These are phyloP conservation scores for Atherinomorus stipes DNA, from an alignment of 2,113 vertebrate species.

Conservation along the genomic window DNA sequence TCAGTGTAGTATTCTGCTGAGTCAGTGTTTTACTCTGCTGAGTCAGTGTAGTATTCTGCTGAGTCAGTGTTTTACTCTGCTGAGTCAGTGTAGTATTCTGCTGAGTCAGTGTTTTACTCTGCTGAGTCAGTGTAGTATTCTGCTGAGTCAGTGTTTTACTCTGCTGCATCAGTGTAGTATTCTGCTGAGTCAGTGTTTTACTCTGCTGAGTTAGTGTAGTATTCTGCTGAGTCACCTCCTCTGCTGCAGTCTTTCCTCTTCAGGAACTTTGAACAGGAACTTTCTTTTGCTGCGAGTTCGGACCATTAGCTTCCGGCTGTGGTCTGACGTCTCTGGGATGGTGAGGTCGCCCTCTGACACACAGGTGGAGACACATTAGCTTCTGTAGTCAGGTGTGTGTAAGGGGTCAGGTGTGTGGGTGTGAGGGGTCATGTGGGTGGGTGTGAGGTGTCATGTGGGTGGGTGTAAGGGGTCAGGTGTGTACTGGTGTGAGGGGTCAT, in stretches of 20 bases:
- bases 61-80: too few relatives aligned
- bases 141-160: too few relatives aligned
- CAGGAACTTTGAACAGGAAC: constrained; percentile 96
- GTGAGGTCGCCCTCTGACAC: constrained; percentile 84
- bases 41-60: too few relatives aligned
- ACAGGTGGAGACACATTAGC: neutral
- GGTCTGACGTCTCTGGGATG: constrained; percentile 93
- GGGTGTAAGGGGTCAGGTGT: neutral
- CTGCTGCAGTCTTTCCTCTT: constrained; percentile 93
- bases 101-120: too few relatives aligned
- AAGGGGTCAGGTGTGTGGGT: neutral
- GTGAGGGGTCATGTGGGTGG: too few relatives aligned
- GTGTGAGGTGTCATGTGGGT: neutral
- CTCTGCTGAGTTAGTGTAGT: too few relatives aligned
- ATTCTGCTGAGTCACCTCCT: constrained; percentile 81
- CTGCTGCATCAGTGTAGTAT: too few relatives aligned
- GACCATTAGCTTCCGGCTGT: constrained; percentile 96
- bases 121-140: too few relatives aligned
- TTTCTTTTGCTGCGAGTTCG: constrained; percentile 95
- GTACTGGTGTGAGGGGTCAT: neutral
- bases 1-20: too few relatives aligned
- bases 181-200: too few relatives aligned
- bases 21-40: too few relatives aligned
- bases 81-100: too few relatives aligned
- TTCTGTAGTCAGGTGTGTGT: neutral